Evolutionary conservation across 1,140 invertebrate species (phyloP), one percentile per base, ranked within the genome.

Genomic region (Protaetia brevitarsis): DNA sequence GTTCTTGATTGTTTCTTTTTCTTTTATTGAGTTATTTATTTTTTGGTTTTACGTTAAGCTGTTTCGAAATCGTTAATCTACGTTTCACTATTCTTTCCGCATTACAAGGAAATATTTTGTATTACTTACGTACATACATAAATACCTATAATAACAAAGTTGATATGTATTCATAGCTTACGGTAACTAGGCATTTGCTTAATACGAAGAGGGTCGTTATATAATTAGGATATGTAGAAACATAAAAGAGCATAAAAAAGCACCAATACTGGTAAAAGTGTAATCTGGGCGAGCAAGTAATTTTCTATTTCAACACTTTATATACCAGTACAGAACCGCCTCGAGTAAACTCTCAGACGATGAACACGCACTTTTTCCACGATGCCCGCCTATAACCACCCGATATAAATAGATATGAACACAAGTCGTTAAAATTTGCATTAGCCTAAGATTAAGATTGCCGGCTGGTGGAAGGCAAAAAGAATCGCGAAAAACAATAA

Each of bases 331-430:
- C 37, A 41, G 37, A 41, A 41, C 37, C 10, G 37, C 37, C 37
- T n/a, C 37, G 37, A 16, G 37, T 41, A 16, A 41, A 16, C 10
- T 41, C 37, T 41, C 31, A n/a, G 8, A 34, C 31, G 31, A 34
- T 13, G 37, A 41, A 41, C 13, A 41, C 13, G 37, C 37, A 41
- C 13, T 41, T 41, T 41, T 41, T 41, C 11, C 6, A 41, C 13
- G 5, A n/a, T 16, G 37, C 6, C 37, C 13, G n/a, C n/a, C n/a
- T n/a, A n/a, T n/a, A n/a, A n/a, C n/a, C n/a, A n/a, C n/a, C 13
- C 7, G 37, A 41, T 41, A 41, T 41, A 41, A 41, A 41, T 41
- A 41, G 37, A 41, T 41, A 41, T 41, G 37, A 41, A 41, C 37
- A n/a, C 37, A 41, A 13, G 13, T 16, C 2, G 19, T 41, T 41